Conservation (phyloP, 2,113 vertebrate species). For the Rhabdornis inornatus region DNA sequence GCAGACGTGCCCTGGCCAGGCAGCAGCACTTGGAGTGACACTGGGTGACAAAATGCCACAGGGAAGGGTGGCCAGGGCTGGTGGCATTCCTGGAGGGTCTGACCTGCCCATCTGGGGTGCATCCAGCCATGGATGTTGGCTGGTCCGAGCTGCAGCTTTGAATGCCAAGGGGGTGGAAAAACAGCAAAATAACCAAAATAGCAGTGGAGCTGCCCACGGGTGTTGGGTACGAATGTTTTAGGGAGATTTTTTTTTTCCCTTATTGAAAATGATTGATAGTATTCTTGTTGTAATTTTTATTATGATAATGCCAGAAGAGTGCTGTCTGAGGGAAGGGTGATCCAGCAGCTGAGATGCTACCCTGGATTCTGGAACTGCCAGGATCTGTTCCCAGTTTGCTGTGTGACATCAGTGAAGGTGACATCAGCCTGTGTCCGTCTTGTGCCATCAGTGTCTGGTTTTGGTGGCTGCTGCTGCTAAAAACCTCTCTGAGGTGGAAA, state of each 20-base stretch:
- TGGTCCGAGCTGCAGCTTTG: neutral
- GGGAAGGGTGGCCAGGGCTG: neutral
- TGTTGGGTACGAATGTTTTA: neutral
- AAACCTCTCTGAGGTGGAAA: neutral
- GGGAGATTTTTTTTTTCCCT: neutral
- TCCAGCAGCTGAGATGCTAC: neutral
- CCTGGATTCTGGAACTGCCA: neutral
- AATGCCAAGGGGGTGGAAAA: neutral
- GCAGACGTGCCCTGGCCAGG: neutral
- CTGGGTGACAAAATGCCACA: neutral
- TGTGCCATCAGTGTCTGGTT: neutral
- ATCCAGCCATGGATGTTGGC: neutral
- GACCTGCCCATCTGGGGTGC: rapidly evolving
- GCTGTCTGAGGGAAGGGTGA: neutral
- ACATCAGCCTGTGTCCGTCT: rapidly evolving
- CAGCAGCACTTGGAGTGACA: neutral
- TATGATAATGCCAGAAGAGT: rapidly evolving
- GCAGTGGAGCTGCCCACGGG: neutral
- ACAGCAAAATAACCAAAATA: neutral
- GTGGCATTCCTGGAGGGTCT: neutral
- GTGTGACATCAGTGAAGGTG: neutral
- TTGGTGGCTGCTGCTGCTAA: neutral
- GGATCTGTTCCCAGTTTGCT: neutral
- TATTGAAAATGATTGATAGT: neutral
- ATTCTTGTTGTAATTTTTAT: neutral